These are phyloP conservation scores for Horisme vitalbata DNA, from an alignment of 2,888 invertebrate species.

Conservation along the genomic window DNA sequence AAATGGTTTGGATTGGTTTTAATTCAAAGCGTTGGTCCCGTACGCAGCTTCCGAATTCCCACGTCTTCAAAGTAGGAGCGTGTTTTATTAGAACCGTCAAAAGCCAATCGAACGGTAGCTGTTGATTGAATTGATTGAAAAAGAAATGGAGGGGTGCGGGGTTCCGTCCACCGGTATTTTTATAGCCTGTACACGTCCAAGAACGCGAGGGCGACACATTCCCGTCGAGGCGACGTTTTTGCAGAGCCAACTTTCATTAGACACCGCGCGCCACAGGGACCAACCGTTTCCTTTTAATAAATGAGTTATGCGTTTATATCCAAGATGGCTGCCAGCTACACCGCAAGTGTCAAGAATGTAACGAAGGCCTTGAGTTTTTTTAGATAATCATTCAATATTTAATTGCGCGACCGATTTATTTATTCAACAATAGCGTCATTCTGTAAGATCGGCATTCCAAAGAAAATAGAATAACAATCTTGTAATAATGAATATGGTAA, in stretches of 20 bases:
- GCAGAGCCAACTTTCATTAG: constrained; percentile 78
- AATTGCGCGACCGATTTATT: constrained; percentile 31
- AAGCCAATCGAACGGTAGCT: constrained; percentile 66
- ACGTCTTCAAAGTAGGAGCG: constrained; percentile 29
- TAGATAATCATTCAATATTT: constrained; percentile 21
- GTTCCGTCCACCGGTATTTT: constrained; percentile 72
- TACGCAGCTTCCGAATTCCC: not conserved
- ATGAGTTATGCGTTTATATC: constrained; percentile 78
- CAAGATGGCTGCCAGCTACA: constrained; percentile 68
- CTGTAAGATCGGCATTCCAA: not conserved
- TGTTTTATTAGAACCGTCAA: constrained; percentile 50
- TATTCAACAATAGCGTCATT: constrained; percentile 26
- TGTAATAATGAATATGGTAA: too few species aligned
- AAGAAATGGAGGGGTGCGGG: constrained; percentile 66
- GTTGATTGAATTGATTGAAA: constrained; percentile 79
- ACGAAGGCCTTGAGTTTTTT: constrained; percentile 50
- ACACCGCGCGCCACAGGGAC: constrained; percentile 68
- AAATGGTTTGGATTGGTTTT: too few species aligned
- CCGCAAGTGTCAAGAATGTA: constrained; percentile 65
- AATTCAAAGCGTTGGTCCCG: not conserved
- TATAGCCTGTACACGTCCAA: constrained; percentile 77
- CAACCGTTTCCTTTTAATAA: constrained; percentile 76
- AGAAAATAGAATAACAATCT: too few species aligned
- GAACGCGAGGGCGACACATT: constrained; percentile 80
- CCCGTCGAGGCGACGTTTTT: constrained; percentile 76